Conservation (phyloP, 1,140 invertebrate genomes). For the Drosophila kikkawai region DNA sequence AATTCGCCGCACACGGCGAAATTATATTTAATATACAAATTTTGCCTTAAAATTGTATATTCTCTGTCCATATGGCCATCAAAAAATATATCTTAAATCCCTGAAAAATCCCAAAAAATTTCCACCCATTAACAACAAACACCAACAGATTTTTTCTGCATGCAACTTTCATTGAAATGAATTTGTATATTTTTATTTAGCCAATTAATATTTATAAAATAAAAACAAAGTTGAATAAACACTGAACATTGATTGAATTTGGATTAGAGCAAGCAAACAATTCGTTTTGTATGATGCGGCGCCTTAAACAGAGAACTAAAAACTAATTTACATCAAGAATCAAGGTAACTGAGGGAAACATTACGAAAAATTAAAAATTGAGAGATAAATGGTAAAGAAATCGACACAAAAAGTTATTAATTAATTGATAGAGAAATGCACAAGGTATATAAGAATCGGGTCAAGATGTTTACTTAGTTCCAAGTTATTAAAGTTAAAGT, state of each 20-base stretch:
- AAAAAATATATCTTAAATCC: neutral
- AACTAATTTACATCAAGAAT: slow-evolving; percentile 56
- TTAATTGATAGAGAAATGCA: slow-evolving; percentile 57
- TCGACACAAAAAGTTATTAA: slow-evolving; percentile 29
- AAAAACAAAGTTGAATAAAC: slow-evolving; percentile 56
- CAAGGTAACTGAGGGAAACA: slow-evolving; percentile 12
- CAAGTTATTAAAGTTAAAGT: slow-evolving; percentile 30
- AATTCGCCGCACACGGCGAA: neutral
- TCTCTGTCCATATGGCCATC: neutral
- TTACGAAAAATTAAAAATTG: slow-evolving; percentile 21
- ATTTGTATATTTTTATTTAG: slow-evolving; percentile 60
- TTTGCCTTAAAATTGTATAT: neutral
- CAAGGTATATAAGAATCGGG: slow-evolving; percentile 42
- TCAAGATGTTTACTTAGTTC: slow-evolving; percentile 40
- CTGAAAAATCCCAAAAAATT: no score
- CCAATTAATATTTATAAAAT: slow-evolving; percentile 41
- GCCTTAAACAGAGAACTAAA: slow-evolving; percentile 50
- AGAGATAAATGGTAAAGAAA: slow-evolving; percentile 19
- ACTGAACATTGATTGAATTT: slow-evolving; percentile 57
- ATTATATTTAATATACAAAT: rapidly evolving
- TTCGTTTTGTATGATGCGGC: slow-evolving; percentile 42
- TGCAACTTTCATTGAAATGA: slow-evolving; percentile 72
- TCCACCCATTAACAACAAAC: neutral
- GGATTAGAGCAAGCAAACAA: slow-evolving; percentile 47
- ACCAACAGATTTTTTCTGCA: slow-evolving; percentile 4